Percentiles rank a stretch among this genome's conserved stretches.
Evolutionary conservation across 2,888 invertebrate genomes (phyloP).

Genomic region (Cerastoderma edule): DNA sequence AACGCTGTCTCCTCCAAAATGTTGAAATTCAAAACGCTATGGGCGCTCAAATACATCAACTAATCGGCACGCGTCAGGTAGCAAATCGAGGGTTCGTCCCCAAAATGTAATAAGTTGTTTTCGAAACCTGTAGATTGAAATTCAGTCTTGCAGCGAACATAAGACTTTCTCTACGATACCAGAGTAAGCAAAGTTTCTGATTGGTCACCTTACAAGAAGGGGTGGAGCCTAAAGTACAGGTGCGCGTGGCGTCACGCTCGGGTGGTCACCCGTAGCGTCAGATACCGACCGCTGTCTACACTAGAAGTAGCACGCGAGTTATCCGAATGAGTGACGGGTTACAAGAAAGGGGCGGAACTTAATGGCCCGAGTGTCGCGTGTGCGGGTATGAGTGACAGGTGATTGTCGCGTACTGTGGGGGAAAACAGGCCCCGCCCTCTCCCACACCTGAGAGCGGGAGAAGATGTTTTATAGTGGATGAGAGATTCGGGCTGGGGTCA

Average conservation of each 20-base stretch:
- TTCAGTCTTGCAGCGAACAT: no score
- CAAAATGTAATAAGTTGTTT: no score
- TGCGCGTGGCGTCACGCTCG: slow-evolving; percentile 62
- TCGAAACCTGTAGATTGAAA: no score
- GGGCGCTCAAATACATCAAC: slow-evolving; percentile 57
- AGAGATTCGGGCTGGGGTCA: slow-evolving; percentile 49
- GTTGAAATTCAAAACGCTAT: slow-evolving; percentile 63
- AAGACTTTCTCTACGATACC: no score
- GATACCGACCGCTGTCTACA: slow-evolving; percentile 32
- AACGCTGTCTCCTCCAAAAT: slow-evolving; percentile 58
- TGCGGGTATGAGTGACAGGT: slow-evolving; percentile 55
- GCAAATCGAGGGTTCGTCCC: no score
- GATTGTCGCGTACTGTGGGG: slow-evolving; percentile 18
- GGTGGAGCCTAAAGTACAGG: slow-evolving; percentile 59
- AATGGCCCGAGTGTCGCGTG: slow-evolving; percentile 53
- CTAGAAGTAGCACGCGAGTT: slow-evolving; percentile 49
- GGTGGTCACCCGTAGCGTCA: slow-evolving; percentile 43
- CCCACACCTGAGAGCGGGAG: slow-evolving; percentile 55
- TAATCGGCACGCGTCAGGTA: slow-evolving; percentile 59
- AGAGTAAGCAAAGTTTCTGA: no score
- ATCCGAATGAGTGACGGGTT: slow-evolving; percentile 47
- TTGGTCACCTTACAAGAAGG: no score
- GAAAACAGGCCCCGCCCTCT: slow-evolving; percentile 42
- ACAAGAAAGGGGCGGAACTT: slow-evolving; percentile 53
- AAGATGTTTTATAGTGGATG: slow-evolving; percentile 48